phyloP scores from a whole-genome alignment of 2,888 invertebrate species.

The Drosophila dives region DNA sequence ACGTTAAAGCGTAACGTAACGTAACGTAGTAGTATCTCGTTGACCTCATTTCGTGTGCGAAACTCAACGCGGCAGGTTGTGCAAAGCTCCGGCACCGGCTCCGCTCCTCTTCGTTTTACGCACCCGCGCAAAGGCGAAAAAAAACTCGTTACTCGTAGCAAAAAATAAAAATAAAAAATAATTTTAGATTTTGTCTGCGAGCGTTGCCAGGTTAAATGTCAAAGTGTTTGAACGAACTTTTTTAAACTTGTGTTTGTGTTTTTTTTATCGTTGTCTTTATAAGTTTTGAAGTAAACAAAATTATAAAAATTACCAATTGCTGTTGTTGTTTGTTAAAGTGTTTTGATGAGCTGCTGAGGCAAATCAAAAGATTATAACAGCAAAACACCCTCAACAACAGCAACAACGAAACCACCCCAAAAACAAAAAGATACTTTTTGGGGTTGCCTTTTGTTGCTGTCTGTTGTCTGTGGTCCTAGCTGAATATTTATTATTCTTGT shows the following conservation, averaged over 20 bases:
- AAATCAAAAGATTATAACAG: conserved; percentile 44
- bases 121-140: conserved; percentile 3
- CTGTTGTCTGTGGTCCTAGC: conserved; percentile 67
- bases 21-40: conserved; percentile 75
- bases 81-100: conserved; percentile 51
- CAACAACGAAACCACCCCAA: conserved; percentile 21
- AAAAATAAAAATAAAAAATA: neutral
- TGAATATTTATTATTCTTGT: conserved; percentile 66
- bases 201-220: conserved; percentile 54
- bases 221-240: conserved; percentile 63
- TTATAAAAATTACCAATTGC: conserved; percentile 20
- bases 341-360: conserved; percentile 53
- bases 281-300: conserved; percentile 17
- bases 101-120: neutral
- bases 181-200: conserved; percentile 14
- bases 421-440: conserved; percentile 24
- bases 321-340: conserved; percentile 33
- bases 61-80: conserved; percentile 82
- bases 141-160: neutral
- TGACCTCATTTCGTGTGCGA: conserved; percentile 84
- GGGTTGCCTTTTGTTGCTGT: conserved; percentile 60
- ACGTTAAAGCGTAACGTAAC: conserved; percentile 42
- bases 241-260: conserved; percentile 28
- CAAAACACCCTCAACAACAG: conserved; percentile 40
- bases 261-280: conserved; percentile 2